These are phyloP conservation scores for Porites divaricata DNA, from an alignment of 92 coral and sea anemone genomes.

Conservation along the genomic window DNA sequence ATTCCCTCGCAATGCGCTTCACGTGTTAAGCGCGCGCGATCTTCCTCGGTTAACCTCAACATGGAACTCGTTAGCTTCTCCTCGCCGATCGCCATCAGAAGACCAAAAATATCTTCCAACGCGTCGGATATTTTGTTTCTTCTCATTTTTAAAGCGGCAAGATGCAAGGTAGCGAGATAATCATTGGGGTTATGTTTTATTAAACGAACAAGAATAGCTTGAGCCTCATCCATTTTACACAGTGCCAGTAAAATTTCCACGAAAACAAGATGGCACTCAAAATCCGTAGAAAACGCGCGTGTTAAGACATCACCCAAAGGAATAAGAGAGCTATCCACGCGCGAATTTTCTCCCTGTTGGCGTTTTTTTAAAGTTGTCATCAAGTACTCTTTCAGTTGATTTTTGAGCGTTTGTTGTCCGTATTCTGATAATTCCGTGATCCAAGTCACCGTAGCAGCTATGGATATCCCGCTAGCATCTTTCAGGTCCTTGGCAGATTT, in stretches of 20 bases:
- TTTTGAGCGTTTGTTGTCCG: conserved; percentile 51
- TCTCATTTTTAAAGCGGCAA: conserved; percentile 84
- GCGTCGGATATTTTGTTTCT: conserved; percentile 71
- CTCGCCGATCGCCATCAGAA: conserved; percentile 80
- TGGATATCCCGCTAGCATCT: conserved; percentile 50
- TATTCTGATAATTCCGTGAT: conserved; percentile 57
- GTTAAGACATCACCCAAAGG: conserved; percentile 79
- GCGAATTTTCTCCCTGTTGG: conserved; percentile 4
- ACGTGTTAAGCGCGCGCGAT: conserved; percentile 68
- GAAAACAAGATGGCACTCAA: conserved; percentile 78
- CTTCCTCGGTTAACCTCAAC: conserved; percentile 54
- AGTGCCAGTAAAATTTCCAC: conserved; percentile 72
- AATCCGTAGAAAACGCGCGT: conserved; percentile 68
- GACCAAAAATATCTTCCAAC: conserved; percentile 72
- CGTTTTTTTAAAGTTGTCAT: conserved; percentile 37
- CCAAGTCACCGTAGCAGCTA: conserved; percentile 55
- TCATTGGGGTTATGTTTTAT: conserved; percentile 76
- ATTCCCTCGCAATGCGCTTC: conserved; percentile 82
- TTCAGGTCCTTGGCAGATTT: conserved; percentile 61
- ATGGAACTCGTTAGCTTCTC: conserved; percentile 66
- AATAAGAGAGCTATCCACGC: conserved; percentile 54
- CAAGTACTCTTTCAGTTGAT: conserved; percentile 57
- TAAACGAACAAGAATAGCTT: conserved; percentile 82
- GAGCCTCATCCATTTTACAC: conserved; percentile 85
- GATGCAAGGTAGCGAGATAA: conserved; percentile 69